A percentile compares a stretch with the other conserved stretches of the same genome.
These are phyloP conservation scores for Zoroaster sp. DNA, from an alignment of 53 echinoderm and acorn worm genomes.

Conservation along the genomic window DNA sequence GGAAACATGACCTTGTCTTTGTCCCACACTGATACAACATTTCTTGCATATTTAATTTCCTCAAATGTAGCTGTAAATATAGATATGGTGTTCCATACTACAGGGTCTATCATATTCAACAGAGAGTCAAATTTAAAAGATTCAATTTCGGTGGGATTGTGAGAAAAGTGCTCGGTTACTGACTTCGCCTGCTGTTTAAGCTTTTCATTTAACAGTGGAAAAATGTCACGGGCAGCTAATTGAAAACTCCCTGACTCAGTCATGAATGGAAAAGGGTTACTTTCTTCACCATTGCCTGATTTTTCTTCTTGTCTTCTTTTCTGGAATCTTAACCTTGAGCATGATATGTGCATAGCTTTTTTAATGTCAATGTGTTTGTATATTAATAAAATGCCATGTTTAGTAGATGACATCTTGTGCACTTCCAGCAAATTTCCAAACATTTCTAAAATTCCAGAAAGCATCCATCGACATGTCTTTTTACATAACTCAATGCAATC, in stretches of 20 bases:
- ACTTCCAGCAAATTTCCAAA: slow-evolving; percentile 1
- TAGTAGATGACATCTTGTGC: background rate
- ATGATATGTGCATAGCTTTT: slow-evolving; percentile 6
- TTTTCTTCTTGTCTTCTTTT: background rate
- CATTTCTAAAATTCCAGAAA: background rate
- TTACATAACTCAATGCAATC: background rate
- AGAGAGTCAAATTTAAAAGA: slow-evolving; percentile 34
- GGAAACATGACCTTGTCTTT: slow-evolving; percentile 47
- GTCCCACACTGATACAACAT: background rate
- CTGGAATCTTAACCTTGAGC: background rate
- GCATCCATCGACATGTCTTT: background rate
- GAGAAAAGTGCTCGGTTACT: slow-evolving; percentile 25
- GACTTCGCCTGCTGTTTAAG: slow-evolving; percentile 32
- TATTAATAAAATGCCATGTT: background rate
- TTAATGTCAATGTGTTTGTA: slow-evolving; percentile 1
- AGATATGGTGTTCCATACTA: slow-evolving; percentile 55
- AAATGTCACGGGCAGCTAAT: background rate
- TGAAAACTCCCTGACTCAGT: background rate
- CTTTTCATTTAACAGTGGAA: slow-evolving; percentile 21
- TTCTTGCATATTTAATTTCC: slow-evolving; percentile 11
- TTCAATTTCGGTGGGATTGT: slow-evolving; percentile 12
- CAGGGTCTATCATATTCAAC: slow-evolving; percentile 32
- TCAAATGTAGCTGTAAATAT: slow-evolving; percentile 36
- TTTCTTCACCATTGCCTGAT: too few species aligned
- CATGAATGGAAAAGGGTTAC: too few species aligned